Base-by-base conservation (phyloP, 1,140 invertebrate species). In the Aphis craccivora region DNA sequence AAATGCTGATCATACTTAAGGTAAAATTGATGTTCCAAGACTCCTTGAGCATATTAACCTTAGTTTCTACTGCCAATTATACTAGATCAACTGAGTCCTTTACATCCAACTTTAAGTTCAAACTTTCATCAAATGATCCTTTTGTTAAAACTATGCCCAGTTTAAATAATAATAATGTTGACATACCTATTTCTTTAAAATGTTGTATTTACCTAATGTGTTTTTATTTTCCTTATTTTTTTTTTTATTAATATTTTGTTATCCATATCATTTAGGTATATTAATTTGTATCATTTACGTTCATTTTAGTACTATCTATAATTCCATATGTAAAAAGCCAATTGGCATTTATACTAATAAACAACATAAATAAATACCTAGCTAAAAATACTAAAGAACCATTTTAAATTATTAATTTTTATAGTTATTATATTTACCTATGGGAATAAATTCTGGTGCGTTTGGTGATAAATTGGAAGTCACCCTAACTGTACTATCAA, bases 371-470 rank as follows among this genome's bases (percentile, higher is more conserved):
- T 45, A 45, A 45, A 45, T 45, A 45, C n/a, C n/a, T n/a, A 40
- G 37, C 1, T 51, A 18, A 51, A 53, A n/a, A 76, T n/a, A 35
- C 4, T 76, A 76, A 76, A 18, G 14, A 76, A n/a, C 6, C 0
- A 18, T n/a, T n/a, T n/a, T 30, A n/a, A n/a, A n/a, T 67, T 76
- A 76, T n/a, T 76, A 18, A n/a, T 60, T 51, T 18, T 51, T 1
- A 20, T 51, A 2, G 18, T 18, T 51, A 51, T 14, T 18, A 51
- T 51, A 51, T 51, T 81, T 93, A 93, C 91, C 81, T 22, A 5
- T 40, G 22, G 91, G 91, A 30, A 93, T 22, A 93, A 93, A 93
- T 84, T 93, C 91, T 40, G 81, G 91, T 40, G 91, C 91, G 23
- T 84, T 86, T 40, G 81, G n/a, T 40, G 91, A 93, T 84, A 93